Percentiles rank a stretch among this genome's conserved stretches.
Evolutionary conservation across 2,797 vertebrate species (phyloP).

Genomic region (Nasua narica): DNA sequence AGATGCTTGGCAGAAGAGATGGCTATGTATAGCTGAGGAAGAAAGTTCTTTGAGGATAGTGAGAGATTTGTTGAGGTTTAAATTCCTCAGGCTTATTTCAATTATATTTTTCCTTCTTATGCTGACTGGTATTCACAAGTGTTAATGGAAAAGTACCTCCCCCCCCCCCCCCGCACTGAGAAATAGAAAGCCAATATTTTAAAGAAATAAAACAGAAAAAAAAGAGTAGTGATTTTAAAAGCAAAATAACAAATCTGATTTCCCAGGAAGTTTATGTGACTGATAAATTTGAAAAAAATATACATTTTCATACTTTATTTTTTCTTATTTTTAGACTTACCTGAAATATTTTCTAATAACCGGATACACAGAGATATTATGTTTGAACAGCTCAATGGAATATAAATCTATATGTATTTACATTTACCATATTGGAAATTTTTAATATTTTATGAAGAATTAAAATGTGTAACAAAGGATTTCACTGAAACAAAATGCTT

Average conservation of each 20-base stretch:
- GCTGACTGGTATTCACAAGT: not conserved
- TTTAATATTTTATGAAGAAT: not conserved
- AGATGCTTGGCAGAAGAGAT: conserved; percentile 68
- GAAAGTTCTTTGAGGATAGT: conserved; percentile 59
- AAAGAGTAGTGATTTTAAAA: not conserved
- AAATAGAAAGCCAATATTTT: not conserved
- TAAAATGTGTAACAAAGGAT: not conserved
- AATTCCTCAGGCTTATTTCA: conserved; percentile 30
- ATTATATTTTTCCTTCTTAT: not conserved
- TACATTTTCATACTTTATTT: not conserved
- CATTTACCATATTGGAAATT: not conserved
- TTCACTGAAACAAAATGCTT: not conserved
- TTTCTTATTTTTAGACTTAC: not conserved
- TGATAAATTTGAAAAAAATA: not conserved
- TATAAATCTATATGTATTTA: not conserved
- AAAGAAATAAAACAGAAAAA: not conserved
- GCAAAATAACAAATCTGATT: not conserved
- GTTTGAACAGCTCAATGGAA: not conserved
- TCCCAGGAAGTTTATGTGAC: not conserved
- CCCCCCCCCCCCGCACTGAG: fast-evolving
- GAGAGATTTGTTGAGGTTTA: conserved; percentile 36
- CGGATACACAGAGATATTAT: not conserved
- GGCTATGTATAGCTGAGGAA: conserved; percentile 68
- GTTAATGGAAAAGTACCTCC: not conserved
- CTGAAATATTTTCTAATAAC: not conserved